Percentiles rank a stretch among this genome's conserved stretches.
Evolutionary conservation across 1,140 invertebrate species (phyloP).

Genomic region (Lepidurus packardi): DNA sequence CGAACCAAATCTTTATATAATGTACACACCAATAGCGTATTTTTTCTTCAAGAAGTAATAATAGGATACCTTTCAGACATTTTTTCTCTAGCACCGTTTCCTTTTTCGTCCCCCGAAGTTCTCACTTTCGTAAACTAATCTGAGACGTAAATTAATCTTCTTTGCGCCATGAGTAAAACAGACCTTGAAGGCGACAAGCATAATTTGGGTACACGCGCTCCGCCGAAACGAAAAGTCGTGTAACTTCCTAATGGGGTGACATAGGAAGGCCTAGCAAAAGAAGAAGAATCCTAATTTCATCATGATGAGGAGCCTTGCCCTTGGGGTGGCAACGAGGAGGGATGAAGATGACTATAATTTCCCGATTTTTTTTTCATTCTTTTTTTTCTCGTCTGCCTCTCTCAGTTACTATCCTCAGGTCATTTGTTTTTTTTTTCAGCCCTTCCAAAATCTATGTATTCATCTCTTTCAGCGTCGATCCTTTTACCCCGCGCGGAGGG

Average conservation of each 20-base stretch:
- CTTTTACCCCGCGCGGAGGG: not conserved
- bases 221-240: not conserved
- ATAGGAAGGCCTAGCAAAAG: not conserved
- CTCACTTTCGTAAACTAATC: too few species aligned
- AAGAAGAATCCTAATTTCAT: constrained; percentile 8
- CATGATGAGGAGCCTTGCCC: not conserved
- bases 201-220: not conserved
- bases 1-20: too few species aligned
- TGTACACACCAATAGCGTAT: too few species aligned
- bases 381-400: not conserved
- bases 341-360: not conserved
- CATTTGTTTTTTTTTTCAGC: not conserved
- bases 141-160: not conserved
- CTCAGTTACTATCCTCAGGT: not conserved
- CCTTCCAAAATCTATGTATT: not conserved
- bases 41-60: too few species aligned
- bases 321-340: not conserved
- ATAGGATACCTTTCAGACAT: not conserved
- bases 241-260: constrained; percentile 6
- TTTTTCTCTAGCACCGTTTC: not conserved
- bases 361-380: not conserved
- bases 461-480: not conserved
- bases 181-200: not conserved
- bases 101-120: not conserved
- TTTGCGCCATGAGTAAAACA: not conserved